Conservation (phyloP, 2,113 vertebrate genomes). For the Stegastes partitus region DNA sequence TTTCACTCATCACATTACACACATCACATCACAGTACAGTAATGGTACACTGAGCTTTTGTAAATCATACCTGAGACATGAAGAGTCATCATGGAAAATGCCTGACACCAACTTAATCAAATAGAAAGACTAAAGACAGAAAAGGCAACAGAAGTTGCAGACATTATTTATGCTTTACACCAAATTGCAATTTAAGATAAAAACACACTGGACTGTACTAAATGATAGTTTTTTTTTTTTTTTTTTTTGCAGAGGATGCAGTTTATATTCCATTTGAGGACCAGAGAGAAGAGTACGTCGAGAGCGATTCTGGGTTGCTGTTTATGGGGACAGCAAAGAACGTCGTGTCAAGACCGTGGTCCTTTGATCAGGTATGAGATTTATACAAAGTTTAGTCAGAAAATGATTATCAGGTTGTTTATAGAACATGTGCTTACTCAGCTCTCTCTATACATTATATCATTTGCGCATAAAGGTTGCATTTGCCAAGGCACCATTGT, state of each 20-base stretch:
- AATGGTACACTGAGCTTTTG: too few relatives aligned
- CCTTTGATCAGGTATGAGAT: slow-evolving; percentile 82
- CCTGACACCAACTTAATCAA: too few relatives aligned
- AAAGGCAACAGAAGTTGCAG: too few relatives aligned
- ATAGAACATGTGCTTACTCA: background rate
- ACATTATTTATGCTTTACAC: background rate
- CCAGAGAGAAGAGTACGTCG: slow-evolving; percentile 82
- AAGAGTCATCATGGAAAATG: too few relatives aligned
- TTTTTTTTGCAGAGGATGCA: slow-evolving; percentile 73
- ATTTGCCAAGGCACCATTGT: too few relatives aligned
- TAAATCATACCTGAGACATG: background rate
- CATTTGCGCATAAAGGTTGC: too few relatives aligned
- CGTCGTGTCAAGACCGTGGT: slow-evolving; percentile 76
- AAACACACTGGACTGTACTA: background rate
- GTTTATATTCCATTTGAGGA: slow-evolving; percentile 79
- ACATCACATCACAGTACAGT: too few relatives aligned
- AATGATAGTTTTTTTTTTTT: background rate
- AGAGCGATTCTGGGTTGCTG: slow-evolving; percentile 79
- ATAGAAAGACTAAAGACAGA: too few relatives aligned
- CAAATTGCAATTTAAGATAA: background rate
- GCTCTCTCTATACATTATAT: too few relatives aligned
- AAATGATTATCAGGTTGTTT: background rate
- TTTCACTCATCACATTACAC: background rate
- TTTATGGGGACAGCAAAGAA: slow-evolving; percentile 79
- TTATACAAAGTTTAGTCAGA: background rate